Evolutionary conservation across 2,797 vertebrate genomes (phyloP), one percentile per base, ranked within the genome.

Genomic region (Pseudochromis fuscus): DNA sequence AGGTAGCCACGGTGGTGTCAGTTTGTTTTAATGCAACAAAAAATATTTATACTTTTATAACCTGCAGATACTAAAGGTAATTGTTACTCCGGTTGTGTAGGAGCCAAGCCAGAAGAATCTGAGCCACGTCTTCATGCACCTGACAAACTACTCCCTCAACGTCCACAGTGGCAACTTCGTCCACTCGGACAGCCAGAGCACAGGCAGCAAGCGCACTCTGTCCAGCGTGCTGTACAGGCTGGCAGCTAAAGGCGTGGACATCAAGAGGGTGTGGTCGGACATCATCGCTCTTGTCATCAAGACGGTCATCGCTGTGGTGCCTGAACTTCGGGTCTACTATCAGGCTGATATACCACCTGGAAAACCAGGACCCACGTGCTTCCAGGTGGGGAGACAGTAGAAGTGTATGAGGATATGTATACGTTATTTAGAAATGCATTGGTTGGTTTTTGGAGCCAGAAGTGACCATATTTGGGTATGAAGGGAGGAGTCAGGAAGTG

Each of bases 121-220:
- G 72, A 96, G 95, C 91, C 97, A 94, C 24, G 93, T 98, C 80
- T 99, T 96, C 81, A 99, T 99, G 98, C 98, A 99, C 91, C 89
- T 99, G 69, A 99, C 97, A 53, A 99, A 99, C 93, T 99, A 99
- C 72, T 98, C 98, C 0, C 94, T 99, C 50, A 99, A 99, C 62
- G 90, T 99, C 82, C 98, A 99, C 58, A 99, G 97, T 0, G 92
- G 94, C 16, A 97, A 98, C 83, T 99, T 99, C 8, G 85, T 99
- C 79, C 98, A 99, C 88, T 99, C 98, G 0, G 96, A 96, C 92
- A 97, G 88, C 42, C 93, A 84, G 21, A 97, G 87, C 94, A 98
- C 97, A 0, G 98, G 98, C 84, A 99, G 98, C 94, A 99, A 99
- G 78, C 95, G 97, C 71, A 97, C 96, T 0, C 97, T 99, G 13